These are phyloP conservation scores for Orius insidiosus DNA, from an alignment of 1,140 invertebrate genomes.

Conservation along the genomic window DNA sequence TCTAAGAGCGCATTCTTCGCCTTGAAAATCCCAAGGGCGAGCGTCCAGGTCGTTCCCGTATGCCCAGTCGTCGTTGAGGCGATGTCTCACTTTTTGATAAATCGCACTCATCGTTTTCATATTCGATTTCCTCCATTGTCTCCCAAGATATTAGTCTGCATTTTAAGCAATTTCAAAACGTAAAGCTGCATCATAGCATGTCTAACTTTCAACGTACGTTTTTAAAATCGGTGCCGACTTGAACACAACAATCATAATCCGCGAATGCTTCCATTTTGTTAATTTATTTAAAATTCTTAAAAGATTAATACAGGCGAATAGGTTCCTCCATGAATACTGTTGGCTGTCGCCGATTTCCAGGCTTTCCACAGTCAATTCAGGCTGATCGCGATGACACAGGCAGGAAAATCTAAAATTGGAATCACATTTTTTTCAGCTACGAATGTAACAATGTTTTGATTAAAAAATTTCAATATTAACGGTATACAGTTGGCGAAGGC, in stretches of 20 bases:
- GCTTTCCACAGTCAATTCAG: conserved; percentile 83
- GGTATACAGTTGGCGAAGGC: conserved; percentile 99
- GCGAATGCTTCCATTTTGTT: conserved; percentile 98
- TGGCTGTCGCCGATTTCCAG: conserved; percentile 78
- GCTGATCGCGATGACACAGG: conserved; percentile 89
- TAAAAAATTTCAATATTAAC: conserved; percentile 95
- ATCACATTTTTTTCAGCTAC: conserved; percentile 91
- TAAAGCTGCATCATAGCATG: conserved; percentile 98
- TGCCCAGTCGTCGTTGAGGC: conserved; percentile 98
- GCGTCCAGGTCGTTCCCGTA: conserved; percentile 97
- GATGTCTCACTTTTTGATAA: conserved; percentile 88
- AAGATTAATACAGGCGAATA: conserved; percentile 96
- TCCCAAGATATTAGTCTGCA: conserved; percentile 97
- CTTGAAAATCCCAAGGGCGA: conserved; percentile 96
- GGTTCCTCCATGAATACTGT: conserved; percentile 89
- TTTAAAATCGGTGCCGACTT: conserved; percentile 98
- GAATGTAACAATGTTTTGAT: conserved; percentile 94
- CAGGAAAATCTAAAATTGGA: conserved; percentile 86
- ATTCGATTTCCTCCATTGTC: conserved; percentile 97
- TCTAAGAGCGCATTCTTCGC: conserved; percentile 87
- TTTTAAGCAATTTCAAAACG: conserved; percentile 92
- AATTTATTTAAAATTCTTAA: conserved; percentile 94
- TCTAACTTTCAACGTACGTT: conserved; percentile 80
- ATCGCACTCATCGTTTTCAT: conserved; percentile 99
- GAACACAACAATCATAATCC: conserved; percentile 99